Conservation (phyloP, 2,888 invertebrate species). For the Drosophila rubida region DNA sequence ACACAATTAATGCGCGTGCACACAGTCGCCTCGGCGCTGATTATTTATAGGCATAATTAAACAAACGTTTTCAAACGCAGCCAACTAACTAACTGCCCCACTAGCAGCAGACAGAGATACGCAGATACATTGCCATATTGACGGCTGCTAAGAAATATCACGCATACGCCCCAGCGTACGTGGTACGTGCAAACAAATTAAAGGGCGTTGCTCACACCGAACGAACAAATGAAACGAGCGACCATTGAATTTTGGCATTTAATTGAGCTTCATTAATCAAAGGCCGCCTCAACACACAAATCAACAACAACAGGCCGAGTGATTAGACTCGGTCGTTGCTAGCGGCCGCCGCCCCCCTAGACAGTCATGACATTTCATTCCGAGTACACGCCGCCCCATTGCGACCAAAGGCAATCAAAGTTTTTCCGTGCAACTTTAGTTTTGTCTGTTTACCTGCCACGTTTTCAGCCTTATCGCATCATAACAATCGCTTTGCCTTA, state of each 20-base stretch:
- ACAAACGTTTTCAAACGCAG: constrained; percentile 62
- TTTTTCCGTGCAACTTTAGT: constrained; percentile 58
- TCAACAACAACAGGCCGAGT: constrained; percentile 21
- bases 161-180: constrained; percentile 57
- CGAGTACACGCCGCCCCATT: constrained; percentile 1
- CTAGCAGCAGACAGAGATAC: constrained; percentile 4
- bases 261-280: constrained; percentile 73
- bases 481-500: constrained; percentile 71
- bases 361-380: constrained; percentile 65
- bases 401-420: constrained; percentile 52
- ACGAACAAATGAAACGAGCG: neutral
- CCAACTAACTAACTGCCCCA: constrained; percentile 20
- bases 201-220: constrained; percentile 38
- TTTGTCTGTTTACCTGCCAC: constrained; percentile 12
- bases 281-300: constrained; percentile 26
- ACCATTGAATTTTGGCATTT: constrained; percentile 54
- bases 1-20: constrained; percentile 62
- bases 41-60: constrained; percentile 78
- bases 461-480: constrained; percentile 63
- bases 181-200: constrained; percentile 32
- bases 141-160: constrained; percentile 37
- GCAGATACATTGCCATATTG: neutral
- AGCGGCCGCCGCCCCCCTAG: constrained; percentile 37
- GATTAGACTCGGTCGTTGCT: constrained; percentile 62
- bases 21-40: constrained; percentile 59